A percentile compares a stretch with the other conserved stretches of the same genome.
Conservation (phyloP, 2,113 vertebrate species). For the Casuarius casuarius region DNA sequence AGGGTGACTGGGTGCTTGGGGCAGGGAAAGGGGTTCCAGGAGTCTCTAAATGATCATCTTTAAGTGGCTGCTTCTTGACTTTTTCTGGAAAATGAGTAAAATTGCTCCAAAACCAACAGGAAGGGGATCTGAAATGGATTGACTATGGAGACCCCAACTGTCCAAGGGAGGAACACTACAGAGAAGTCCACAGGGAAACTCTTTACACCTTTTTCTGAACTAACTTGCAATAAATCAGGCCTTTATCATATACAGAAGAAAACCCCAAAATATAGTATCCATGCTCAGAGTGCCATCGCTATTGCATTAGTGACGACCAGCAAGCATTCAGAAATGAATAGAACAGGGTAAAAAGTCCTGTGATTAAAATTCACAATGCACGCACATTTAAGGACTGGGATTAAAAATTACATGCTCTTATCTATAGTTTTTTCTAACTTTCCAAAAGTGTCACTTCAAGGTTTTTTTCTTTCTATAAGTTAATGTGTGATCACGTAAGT, state of each 20-base stretch:
- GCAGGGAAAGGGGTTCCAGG: accelerated
- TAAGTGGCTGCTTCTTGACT: background rate
- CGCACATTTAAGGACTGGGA: accelerated
- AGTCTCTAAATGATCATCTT: background rate
- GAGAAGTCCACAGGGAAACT: background rate
- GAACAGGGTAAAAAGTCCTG: background rate
- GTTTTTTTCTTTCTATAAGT: background rate
- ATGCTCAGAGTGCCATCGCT: background rate
- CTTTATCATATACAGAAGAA: background rate
- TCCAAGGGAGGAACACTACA: background rate
- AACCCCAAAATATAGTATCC: accelerated
- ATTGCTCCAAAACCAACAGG: background rate
- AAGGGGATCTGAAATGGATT: background rate
- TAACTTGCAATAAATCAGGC: background rate
- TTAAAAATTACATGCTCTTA: background rate
- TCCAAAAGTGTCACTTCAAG: background rate
- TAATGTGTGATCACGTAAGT: background rate
- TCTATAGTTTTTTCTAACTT: background rate
- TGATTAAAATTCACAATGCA: background rate
- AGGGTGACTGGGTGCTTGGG: accelerated
- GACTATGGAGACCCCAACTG: background rate
- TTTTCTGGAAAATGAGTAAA: background rate
- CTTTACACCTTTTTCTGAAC: background rate
- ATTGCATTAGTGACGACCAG: background rate
- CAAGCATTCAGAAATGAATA: background rate